A percentile compares a stretch with the other conserved stretches of the same genome.
Conservation (phyloP, 2,113 vertebrate species). For the Oncorhynchus keta region DNA sequence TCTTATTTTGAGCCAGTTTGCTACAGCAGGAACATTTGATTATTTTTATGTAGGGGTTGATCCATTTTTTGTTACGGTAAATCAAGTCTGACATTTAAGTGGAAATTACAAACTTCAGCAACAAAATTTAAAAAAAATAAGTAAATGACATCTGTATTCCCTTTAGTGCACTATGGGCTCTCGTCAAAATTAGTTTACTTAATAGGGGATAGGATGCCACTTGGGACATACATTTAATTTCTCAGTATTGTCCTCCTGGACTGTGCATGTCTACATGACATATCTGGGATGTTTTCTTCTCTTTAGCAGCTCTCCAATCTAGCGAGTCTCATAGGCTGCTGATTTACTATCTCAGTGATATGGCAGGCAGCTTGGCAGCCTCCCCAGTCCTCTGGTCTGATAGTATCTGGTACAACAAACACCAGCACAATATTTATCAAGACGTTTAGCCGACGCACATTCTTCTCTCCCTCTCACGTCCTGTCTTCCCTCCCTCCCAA, state of each 20-base stretch:
- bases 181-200: no score
- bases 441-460: slow-evolving; percentile 43
- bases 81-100: no score
- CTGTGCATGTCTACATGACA: slow-evolving; percentile 17
- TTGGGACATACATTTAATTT: neutral
- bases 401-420: slow-evolving; percentile 58
- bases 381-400: slow-evolving; percentile 58
- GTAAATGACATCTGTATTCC: neutral
- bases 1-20: no score
- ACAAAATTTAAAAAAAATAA: no score
- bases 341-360: slow-evolving; percentile 45
- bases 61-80: no score
- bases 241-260: slow-evolving; percentile 9
- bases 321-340: slow-evolving; percentile 32
- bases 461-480: slow-evolving; percentile 31
- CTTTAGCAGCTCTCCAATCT: slow-evolving; percentile 42
- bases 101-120: no score
- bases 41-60: no score
- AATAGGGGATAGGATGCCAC: no score
- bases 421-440: slow-evolving; percentile 52
- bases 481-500: neutral
- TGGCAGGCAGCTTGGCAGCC: slow-evolving; percentile 47
- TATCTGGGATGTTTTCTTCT: slow-evolving; percentile 40
- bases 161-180: neutral
- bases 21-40: no score